phyloP scores from a whole-genome alignment of 2,888 invertebrate genomes.

The Marronus borbonicus region DNA sequence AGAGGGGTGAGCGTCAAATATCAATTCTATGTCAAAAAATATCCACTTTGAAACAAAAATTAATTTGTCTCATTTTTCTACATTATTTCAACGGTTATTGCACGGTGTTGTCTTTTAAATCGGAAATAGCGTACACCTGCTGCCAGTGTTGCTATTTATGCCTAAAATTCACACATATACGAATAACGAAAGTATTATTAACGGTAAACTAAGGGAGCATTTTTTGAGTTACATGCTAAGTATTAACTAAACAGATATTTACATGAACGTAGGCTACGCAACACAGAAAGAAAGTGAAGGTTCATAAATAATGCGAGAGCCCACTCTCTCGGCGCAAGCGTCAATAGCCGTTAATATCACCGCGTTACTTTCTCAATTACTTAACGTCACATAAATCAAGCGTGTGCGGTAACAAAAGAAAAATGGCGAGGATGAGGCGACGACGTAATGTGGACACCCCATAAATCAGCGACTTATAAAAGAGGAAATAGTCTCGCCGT shows the following conservation, averaged over 20 bases:
- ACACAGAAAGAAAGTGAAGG: conserved; percentile 20
- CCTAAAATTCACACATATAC: too few species aligned
- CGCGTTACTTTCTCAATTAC: conserved; percentile 45
- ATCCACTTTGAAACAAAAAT: too few species aligned
- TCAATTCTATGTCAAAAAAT: too few species aligned
- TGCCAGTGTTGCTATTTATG: too few species aligned
- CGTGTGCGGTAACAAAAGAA: conserved; percentile 21
- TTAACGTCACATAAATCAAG: conserved; percentile 43
- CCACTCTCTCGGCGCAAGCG: conserved; percentile 36
- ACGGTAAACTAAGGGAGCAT: too few species aligned
- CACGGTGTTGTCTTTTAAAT: too few species aligned
- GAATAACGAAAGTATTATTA: too few species aligned
- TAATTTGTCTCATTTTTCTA: too few species aligned
- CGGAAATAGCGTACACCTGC: too few species aligned
- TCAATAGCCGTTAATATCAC: conserved; percentile 40
- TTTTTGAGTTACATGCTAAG: too few species aligned
- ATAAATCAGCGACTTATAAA: conserved; percentile 33
- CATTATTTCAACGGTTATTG: too few species aligned
- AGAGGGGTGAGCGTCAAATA: too few species aligned
- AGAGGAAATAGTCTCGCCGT: background rate
- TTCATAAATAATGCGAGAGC: conserved; percentile 35
- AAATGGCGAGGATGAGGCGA: conserved; percentile 31
- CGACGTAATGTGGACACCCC: conserved; percentile 35
- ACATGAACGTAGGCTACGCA: background rate
- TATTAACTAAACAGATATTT: background rate